Base-by-base conservation (phyloP, 2,113 vertebrate species). In the Natator depressus region DNA sequence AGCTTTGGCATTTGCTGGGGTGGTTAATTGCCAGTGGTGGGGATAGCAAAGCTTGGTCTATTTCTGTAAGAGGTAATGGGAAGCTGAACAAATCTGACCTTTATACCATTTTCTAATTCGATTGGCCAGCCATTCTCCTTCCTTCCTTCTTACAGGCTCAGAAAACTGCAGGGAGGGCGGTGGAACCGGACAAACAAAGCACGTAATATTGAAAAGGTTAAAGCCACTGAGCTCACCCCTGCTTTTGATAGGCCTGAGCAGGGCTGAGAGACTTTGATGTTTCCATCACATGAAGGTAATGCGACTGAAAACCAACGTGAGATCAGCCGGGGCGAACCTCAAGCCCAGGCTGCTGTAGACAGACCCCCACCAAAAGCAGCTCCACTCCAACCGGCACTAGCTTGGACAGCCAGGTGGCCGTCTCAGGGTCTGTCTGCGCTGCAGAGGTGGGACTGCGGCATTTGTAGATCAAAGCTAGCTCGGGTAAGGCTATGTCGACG, bases 91-190 rank as follows among this genome's bases (percentile, higher is more conserved):
- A 82, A 59, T 59, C 50, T 9, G 1, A 31, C 8, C 85, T 53
- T 13, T 47, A 8, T 3, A 0, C 7, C 0, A 0, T 22, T 19
- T 25, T 12, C 91, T 0, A 0, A 17, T 16, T 75, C 76, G 1
- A 13, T 72, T 47, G 42, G 42, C 75, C 46, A 35, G 75, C 75
- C 29, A 5, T 27, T 14, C 0, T 0, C 1, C 13, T 47, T 53
- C 6, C 38, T 83, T n/a, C 17, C 22, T 42, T 20, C 47, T n/a
- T 13, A 2, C 0, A 2, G 16, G 27, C 84, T 87, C 82, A 38
- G 5, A 2, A 80, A 46, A 35, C 84, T 22, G 53, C 2, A 2
- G 1, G 2, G 8, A 4, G 13, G 89, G 29, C 0, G 22, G 5
- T 10, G 27, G 20, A 31, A 59, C 1, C 14, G 84, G 1, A 8